Base-by-base conservation (phyloP, 2,888 invertebrate genomes). In the Lepas anatifera region DNA sequence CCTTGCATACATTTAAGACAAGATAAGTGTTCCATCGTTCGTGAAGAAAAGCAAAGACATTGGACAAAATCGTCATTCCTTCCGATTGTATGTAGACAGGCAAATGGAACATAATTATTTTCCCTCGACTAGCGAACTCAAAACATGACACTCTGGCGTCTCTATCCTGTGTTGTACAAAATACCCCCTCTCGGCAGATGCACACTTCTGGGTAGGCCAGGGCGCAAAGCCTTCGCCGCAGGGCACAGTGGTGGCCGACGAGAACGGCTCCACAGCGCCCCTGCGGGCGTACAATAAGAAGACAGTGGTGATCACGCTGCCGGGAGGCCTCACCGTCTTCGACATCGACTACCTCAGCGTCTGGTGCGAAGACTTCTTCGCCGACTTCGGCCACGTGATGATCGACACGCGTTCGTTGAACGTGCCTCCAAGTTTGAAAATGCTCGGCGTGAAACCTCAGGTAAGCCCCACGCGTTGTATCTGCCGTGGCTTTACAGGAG, bases 381-480 rank as follows among this genome's bases (percentile, higher is more conserved):
- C 94, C 67, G 90, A 95, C 83, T 95, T 95, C 79, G 95, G 93
- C 0, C 92, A 95, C 82, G 86, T 94, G 68, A 79, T 84, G 74
- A 85, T 95, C 73, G 91, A 92, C 0, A 85, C 85, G 73, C 7
- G 25, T 2, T 82, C 82, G 27, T 81, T 89, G 73, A 91, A 91
- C 82, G 88, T 95, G 67, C 95, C 95, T 58, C 95, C 95, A 69
- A 92, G 92, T 63, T 85, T 94, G 72, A 90, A 89, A 83, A 94
- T 94, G 93, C 86, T 95, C 67, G 95, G 94, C 73, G 89, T 94
- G 73, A 92, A 92, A 73, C 93, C 94, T 67, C 94, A 95, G 91
- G 95, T 95, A 85, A 84, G 87, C 76, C 77, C 77, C n/a, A n/a
- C n/a, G n/a, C n/a, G n/a, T n/a, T n/a, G n/a, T n/a, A n/a, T n/a